These are phyloP conservation scores for Marmota flaviventris DNA, from an alignment of 2,113 vertebrate genomes.

Conservation along the genomic window DNA sequence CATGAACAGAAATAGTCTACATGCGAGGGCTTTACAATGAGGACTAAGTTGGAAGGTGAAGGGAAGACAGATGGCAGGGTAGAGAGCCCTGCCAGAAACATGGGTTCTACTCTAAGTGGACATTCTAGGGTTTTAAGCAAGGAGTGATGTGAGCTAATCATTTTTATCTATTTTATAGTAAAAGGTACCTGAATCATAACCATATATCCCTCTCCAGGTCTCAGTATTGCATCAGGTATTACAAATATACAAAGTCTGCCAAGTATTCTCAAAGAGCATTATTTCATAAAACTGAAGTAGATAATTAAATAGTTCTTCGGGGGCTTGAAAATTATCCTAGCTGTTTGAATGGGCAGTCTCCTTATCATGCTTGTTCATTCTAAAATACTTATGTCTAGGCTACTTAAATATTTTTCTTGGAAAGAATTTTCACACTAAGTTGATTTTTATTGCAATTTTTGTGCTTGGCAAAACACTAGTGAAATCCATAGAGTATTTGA, in stretches of 20 bases:
- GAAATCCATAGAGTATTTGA: slow-evolving; percentile 37
- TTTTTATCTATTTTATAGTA: not conserved
- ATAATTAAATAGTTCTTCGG: not conserved
- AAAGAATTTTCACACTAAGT: slow-evolving; percentile 46
- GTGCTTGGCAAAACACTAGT: slow-evolving; percentile 64
- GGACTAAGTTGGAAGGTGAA: rapidly evolving
- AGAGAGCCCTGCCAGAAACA: not conserved
- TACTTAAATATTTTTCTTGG: slow-evolving; percentile 38
- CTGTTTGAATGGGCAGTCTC: not conserved
- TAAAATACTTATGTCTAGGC: slow-evolving; percentile 1
- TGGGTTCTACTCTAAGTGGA: not conserved
- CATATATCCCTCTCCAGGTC: not conserved
- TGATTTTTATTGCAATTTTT: slow-evolving; percentile 59
- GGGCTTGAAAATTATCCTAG: not conserved
- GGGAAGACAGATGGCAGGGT: not conserved
- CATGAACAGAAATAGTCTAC: not conserved
- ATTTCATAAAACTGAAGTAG: not conserved
- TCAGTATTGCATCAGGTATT: not conserved
- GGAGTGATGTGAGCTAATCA: not conserved
- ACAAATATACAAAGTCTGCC: not conserved
- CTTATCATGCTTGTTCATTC: slow-evolving; percentile 6
- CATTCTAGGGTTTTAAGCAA: not conserved
- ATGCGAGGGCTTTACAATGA: not conserved
- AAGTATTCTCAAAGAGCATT: not conserved
- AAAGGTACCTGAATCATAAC: not conserved